These are phyloP conservation scores for Litoditis marina DNA, from an alignment of 2,888 invertebrate species.

Conservation along the genomic window DNA sequence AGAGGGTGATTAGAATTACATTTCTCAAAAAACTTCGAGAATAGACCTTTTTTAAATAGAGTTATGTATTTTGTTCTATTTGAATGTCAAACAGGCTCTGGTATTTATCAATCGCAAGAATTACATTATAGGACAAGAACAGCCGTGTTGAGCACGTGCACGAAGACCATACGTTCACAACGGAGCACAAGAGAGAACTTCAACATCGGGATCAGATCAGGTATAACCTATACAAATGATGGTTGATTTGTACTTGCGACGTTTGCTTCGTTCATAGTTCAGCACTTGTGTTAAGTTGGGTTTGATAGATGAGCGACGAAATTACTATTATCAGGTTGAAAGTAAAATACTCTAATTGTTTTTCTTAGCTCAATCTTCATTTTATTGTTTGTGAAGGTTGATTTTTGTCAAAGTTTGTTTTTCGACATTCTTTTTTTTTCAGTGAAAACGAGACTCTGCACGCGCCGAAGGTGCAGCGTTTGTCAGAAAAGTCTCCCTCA, in stretches of 20 bases:
- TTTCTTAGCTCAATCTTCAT: not conserved
- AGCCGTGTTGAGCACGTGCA: slow-evolving; percentile 23
- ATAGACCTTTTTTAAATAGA: too few species aligned
- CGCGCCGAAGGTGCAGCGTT: slow-evolving; percentile 15
- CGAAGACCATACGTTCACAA: slow-evolving; percentile 33
- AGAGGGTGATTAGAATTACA: too few species aligned
- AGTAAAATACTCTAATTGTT: too few species aligned
- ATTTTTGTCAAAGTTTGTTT: too few species aligned
- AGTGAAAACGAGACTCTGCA: slow-evolving; percentile 39
- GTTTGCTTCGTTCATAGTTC: too few species aligned
- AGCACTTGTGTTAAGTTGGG: too few species aligned
- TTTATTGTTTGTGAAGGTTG: not conserved
- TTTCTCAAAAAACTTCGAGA: too few species aligned
- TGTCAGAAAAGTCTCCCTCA: slow-evolving; percentile 15
- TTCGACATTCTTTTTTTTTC: slow-evolving; percentile 8
- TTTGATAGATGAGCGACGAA: too few species aligned
- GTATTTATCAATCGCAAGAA: too few species aligned
- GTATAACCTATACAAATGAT: slow-evolving; percentile 13
- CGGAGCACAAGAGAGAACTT: slow-evolving; percentile 37
- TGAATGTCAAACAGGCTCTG: too few species aligned
- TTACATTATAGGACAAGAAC: slow-evolving; percentile 41
- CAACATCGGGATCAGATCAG: slow-evolving; percentile 42
- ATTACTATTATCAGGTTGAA: too few species aligned
- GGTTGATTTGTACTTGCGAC: not conserved
- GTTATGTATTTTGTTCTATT: too few species aligned